A percentile compares a stretch with the other conserved stretches of the same genome.
These are phyloP conservation scores for Saccostrea cuccullata DNA, from an alignment of 1,140 invertebrate species.

Conservation along the genomic window DNA sequence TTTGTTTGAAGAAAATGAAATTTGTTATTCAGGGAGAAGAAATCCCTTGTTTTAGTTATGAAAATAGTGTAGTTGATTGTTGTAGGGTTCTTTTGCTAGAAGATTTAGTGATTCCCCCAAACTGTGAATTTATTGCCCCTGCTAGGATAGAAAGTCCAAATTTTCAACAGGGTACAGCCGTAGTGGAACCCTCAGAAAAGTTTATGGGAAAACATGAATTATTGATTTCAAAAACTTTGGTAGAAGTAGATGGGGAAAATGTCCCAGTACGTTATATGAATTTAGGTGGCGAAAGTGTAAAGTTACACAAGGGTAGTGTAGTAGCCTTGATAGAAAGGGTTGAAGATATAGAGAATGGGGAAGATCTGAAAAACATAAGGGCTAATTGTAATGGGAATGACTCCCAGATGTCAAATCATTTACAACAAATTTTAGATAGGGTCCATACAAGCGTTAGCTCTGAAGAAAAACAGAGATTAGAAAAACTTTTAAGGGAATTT, in stretches of 20 bases:
- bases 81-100: constrained; percentile 30
- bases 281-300: not conserved
- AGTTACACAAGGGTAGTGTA: not conserved
- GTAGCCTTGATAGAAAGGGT: not conserved
- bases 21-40: constrained; percentile 8
- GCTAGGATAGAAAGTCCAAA: not conserved
- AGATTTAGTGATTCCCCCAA: constrained; percentile 24
- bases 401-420: not conserved
- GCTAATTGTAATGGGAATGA: not conserved
- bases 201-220: not conserved
- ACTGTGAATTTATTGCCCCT: not conserved
- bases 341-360: not conserved
- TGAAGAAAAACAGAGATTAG: not conserved
- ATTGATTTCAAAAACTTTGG: not conserved
- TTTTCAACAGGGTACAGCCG: not conserved
- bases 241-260: not conserved
- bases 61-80: not conserved
- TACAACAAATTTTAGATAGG: not conserved
- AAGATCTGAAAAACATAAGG: not conserved
- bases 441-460: not conserved
- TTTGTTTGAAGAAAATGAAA: constrained; percentile 4
- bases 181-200: not conserved
- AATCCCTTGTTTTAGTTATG: constrained; percentile 42
- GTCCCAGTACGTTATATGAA: not conserved
- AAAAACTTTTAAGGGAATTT: too few relatives aligned